Base-by-base conservation (phyloP, 2,888 invertebrate genomes). In the Ectemnius continuus region DNA sequence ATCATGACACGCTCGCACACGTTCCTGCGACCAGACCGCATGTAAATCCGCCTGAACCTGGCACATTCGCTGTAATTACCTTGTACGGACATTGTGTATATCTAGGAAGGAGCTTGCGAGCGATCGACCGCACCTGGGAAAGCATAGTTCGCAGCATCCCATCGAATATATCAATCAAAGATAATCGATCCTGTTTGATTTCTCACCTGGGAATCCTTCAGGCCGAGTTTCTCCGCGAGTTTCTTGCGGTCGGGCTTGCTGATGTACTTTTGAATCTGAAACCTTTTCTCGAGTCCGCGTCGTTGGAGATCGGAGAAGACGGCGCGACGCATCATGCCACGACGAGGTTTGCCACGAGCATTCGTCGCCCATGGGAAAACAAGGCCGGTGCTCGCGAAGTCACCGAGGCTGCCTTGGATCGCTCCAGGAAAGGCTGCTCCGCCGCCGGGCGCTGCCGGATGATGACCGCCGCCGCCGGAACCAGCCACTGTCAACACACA, bases 211-310 rank as follows among this genome's bases (percentile, higher is more conserved):
- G 98, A 98, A 88, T 99, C 99, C 90, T 99, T 99, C 13, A 99
- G 93, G 11, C 98, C 98, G 63, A 99, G 93, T 91, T 98, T 97
- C 90, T 98, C 98, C 0, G 99, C 99, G 77, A 99, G 92, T 88
- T 98, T 98, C 93, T 98, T 99, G 91, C 99, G 93, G 91, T 99
- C 99, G 0, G 99, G 99, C 91, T 99, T 99, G 89, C 98, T 98
- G 91, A 99, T 99, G 92, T 99, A 99, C 91, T 99, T 99, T 92
- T 99, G 99, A 65, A 97, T 95, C 91, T 98, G 97, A 92, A 99
- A 99, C 89, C 98, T 93, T 88, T 98, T 96, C 92, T 99, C 99
- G 81, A 99, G 93, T 0, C 99, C 99, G 85, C 98, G 98, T 59
- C 99, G 93, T 89, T 99, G 99, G 0, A 97, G 94, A 90, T 99